Evolutionary conservation across 2,888 invertebrate species (phyloP).

Genomic region (Chloroclysta siterata): DNA sequence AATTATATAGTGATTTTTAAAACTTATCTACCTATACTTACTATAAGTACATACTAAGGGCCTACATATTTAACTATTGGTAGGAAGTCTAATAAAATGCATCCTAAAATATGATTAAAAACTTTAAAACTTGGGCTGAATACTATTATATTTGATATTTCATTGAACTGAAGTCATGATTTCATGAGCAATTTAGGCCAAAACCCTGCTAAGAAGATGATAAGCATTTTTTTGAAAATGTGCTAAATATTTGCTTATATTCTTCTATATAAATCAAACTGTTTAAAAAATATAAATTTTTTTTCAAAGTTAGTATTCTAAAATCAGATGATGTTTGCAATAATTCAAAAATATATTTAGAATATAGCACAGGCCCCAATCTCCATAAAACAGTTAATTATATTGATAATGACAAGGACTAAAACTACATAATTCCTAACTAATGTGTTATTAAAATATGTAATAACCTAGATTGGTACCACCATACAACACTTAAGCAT

Average conservation of each 20-base stretch:
- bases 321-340: not conserved
- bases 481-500: conserved; percentile 59
- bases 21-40: too few species aligned
- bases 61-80: not conserved
- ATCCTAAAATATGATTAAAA: not conserved
- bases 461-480: conserved; percentile 55
- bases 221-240: conserved; percentile 17
- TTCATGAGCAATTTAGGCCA: conserved; percentile 60
- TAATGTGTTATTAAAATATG: conserved; percentile 15
- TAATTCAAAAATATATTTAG: not conserved
- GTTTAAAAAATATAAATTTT: not conserved
- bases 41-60: not conserved
- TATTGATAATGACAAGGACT: not conserved
- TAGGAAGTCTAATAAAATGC: not conserved
- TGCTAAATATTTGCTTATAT: not conserved
- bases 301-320: not conserved
- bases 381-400: too few species aligned
- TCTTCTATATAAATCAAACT: not conserved
- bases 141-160: conserved; percentile 27
- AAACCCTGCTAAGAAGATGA: conserved; percentile 49
- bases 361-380: not conserved
- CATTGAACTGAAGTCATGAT: conserved; percentile 48
- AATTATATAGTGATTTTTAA: not conserved
- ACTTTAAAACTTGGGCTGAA: conserved; percentile 4
- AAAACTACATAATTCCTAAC: conserved; percentile 20